Percentiles rank a stretch among this genome's conserved stretches.
Evolutionary conservation across 2,113 vertebrate species (phyloP).

Genomic region (Oncorhynchus clarkii): DNA sequence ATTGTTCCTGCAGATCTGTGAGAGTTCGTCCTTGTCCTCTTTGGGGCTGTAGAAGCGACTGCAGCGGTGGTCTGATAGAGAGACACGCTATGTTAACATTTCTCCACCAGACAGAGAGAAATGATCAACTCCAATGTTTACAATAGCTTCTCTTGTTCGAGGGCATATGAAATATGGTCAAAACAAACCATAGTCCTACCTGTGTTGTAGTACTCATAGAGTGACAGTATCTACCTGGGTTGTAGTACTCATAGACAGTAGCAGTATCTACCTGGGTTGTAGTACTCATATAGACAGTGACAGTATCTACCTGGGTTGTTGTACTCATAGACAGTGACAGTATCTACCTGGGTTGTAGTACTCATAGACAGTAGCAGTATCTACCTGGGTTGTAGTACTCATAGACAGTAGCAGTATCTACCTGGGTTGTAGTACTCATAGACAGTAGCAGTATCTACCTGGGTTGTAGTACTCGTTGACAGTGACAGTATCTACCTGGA

Average conservation of each 20-base stretch:
- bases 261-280: too few species aligned
- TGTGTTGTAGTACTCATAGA: neutral
- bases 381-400: too few species aligned
- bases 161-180: too few species aligned
- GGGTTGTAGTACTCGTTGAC: neutral
- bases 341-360: neutral
- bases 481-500: neutral
- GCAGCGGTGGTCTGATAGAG: constrained; percentile 66
- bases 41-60: constrained; percentile 66
- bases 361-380: too few species aligned
- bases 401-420: neutral
- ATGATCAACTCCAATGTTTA: neutral
- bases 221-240: too few species aligned
- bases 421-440: neutral
- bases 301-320: neutral
- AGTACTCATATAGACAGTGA: too few species aligned
- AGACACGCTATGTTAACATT: too few species aligned
- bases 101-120: neutral
- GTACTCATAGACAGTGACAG: neutral
- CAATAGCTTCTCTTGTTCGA: too few species aligned
- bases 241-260: neutral
- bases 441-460: neutral
- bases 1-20: constrained; percentile 64
- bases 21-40: constrained; percentile 60
- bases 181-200: too few species aligned